Base-by-base conservation (phyloP, 2,797 vertebrate genomes). In the Artibeus lituratus region DNA sequence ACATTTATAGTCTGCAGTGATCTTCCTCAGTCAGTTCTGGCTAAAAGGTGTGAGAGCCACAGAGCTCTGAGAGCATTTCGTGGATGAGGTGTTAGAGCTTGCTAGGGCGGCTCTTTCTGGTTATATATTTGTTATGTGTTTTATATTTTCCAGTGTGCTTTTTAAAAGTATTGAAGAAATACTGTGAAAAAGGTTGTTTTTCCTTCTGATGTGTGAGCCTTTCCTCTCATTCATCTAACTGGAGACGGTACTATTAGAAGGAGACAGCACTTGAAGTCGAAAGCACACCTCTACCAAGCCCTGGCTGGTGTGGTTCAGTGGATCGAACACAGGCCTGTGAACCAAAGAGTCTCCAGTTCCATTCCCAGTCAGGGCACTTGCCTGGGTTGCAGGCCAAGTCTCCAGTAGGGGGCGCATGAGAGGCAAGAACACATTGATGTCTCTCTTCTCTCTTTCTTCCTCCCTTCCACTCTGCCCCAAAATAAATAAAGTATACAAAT, bases 111-210 rank as follows among this genome's bases (percentile, higher is more conserved):
- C 39, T 76, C 47, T 55, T 69, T 91, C 85, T 70, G 8, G 42
- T 42, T 37, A 19, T 42, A 0, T 87, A 10, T 72, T 86, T 70
- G 24, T 55, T 80, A 4, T 6, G 2, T 65, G 84, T 51, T 87
- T 74, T 62, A 49, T 85, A 69, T 85, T 92, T 94, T 10, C 73
- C 67, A 51, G 26, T 90, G 21, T 83, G 19, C 37, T 86, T 91
- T 91, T 80, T 88, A 21, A 77, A 88, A 80, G 86, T 74, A 70
- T 86, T 73, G 42, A 65, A 93, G 76, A 91, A 88, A 72, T 67
- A 83, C 42, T 82, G n/a, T 69, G 57, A 92, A 67, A 67, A 65
- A 35, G 24, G 67, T 49, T 78, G 82, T 89, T 86, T 86, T 1
- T 10, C 39, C 29, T 53, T 90, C 59, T 90, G n/a, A 18, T 55